A percentile compares a stretch with the other conserved stretches of the same genome.
Evolutionary conservation across 2,888 invertebrate species (phyloP).

Genomic region (Caenorhabditis sp.): DNA sequence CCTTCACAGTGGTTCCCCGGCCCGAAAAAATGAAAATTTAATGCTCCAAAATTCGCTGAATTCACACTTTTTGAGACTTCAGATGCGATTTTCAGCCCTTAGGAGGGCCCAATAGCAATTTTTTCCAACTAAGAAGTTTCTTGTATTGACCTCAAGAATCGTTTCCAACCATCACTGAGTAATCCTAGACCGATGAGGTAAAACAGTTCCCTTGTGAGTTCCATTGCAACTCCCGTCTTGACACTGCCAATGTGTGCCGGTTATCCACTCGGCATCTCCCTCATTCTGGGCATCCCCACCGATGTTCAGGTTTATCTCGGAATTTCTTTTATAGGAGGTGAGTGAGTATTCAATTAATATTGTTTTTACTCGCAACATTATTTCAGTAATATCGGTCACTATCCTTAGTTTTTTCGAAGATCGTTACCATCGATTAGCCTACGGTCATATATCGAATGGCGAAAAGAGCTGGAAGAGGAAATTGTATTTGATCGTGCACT

Average conservation of each 20-base stretch:
- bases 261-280: conserved; percentile 28
- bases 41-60: no score
- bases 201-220: no score
- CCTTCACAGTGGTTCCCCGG: no score
- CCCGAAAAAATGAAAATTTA: no score
- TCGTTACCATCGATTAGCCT: conserved; percentile 24
- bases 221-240: conserved; percentile 38
- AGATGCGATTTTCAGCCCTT: no score
- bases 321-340: conserved; percentile 46
- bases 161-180: no score
- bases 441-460: conserved; percentile 30
- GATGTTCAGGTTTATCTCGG: conserved; percentile 38
- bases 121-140: no score
- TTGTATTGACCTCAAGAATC: no score
- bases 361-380: background rate
- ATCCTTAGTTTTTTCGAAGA: conserved; percentile 42
- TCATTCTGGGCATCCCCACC: conserved; percentile 34
- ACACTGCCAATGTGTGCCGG: conserved; percentile 49
- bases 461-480: conserved; percentile 30
- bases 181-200: no score
- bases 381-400: conserved; percentile 42
- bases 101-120: no score
- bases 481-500: conserved; percentile 10
- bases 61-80: no score
- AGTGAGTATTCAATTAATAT: no score